Evolutionary conservation across 2,888 invertebrate genomes (phyloP), one percentile per base, ranked within the genome.

Genomic region (Ophioninae sp.): DNA sequence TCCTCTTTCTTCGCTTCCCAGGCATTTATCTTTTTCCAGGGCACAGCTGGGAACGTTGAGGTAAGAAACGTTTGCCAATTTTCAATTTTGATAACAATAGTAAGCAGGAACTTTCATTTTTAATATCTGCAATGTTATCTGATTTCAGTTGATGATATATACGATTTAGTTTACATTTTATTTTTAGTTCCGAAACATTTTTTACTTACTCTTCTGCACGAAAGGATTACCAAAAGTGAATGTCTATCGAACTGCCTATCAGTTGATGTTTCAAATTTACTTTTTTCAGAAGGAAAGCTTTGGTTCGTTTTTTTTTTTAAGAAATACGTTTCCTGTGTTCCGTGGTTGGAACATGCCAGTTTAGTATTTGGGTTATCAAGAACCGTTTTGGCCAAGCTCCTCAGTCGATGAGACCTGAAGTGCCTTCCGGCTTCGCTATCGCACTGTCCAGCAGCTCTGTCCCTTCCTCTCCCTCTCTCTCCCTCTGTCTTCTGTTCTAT

Each of bases 371-470:
- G 79, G 85, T 86, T 85, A 86, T 86, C 85, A 80, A 81, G 72
- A 78, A 81, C 72, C 79, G 76, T 73, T 74, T 64, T 78, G 79
- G 80, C 79, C 85, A 77, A 85, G 73, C 82, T 76, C 69, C 68
- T 81, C 78, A 69, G 77, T 77, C 77, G 67, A 67, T 70, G 73
- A 88, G 87, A 88, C 88, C 86, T 84, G 86, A 84, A 76, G 72
- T 67, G 72, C 72, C 79, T 73, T 68, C 67, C 57, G 86, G 87
- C 86, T 85, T 86, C 86, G 87, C 90, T 92, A 92, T 92, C 92
- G 90, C 90, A 82, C 86, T 89, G 90, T 89, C 90, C 91, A 90
- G 88, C 84, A 89, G 89, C 88, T 88, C 88, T 77, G 76, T 90
- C 90, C 73, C 76, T 77, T 79, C 39, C 79, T 79, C 69, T 70